These are phyloP conservation scores for Brachionus rubens DNA, from an alignment of 1,140 invertebrate species.

Conservation along the genomic window DNA sequence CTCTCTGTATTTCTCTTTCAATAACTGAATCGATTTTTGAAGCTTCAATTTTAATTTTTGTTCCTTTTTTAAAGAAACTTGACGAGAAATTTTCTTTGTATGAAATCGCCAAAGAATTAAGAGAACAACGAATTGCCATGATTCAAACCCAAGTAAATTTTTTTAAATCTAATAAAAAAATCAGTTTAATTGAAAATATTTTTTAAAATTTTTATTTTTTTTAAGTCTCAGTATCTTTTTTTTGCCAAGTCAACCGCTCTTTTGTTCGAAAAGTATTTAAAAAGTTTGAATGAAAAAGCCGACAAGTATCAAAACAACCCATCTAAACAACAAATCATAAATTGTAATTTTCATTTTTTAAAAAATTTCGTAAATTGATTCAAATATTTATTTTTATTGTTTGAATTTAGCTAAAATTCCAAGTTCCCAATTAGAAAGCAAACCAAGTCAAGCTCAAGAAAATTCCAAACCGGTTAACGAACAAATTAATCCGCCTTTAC, in stretches of 20 bases:
- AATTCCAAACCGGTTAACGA: background rate
- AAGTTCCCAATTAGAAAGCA: background rate
- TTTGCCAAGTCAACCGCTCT: constrained; percentile 5
- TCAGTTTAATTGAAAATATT: background rate
- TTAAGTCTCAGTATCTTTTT: constrained; percentile 37
- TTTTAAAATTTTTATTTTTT: background rate
- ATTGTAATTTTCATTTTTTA: background rate
- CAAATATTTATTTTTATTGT: background rate
- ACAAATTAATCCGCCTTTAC: background rate
- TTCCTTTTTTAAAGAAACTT: background rate
- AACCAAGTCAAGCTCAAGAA: background rate
- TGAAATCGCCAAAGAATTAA: constrained; percentile 9
- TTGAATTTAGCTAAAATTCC: background rate
- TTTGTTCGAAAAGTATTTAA: constrained; percentile 33
- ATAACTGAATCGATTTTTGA: too few relatives aligned
- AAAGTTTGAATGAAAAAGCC: background rate
- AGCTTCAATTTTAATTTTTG: background rate
- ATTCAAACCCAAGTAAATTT: constrained; percentile 36
- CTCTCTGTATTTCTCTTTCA: too few relatives aligned
- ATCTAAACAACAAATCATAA: constrained; percentile 1
- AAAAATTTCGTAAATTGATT: background rate
- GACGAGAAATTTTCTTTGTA: background rate
- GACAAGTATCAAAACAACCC: constrained; percentile 14
- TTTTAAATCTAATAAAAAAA: background rate
- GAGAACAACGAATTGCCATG: constrained; percentile 41